phyloP scores from a whole-genome alignment of 2,888 invertebrate genomes.

The Watsonalla binaria region DNA sequence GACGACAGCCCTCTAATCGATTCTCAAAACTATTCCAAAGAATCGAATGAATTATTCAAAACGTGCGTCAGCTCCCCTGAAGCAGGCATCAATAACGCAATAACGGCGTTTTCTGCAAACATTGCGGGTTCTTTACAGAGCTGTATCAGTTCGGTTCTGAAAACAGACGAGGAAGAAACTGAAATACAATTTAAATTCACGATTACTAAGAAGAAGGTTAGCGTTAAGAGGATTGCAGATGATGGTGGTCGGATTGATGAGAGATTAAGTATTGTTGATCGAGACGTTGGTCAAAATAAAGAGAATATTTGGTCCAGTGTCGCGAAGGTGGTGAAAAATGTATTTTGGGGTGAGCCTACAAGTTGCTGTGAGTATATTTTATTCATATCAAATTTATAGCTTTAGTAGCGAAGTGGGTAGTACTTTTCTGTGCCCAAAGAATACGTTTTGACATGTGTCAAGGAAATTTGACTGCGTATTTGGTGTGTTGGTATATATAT shows the following conservation, averaged over 20 bases:
- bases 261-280: constrained; percentile 34
- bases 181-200: constrained; percentile 73
- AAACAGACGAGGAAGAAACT: constrained; percentile 60
- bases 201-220: constrained; percentile 64
- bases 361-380: constrained; percentile 36
- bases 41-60: constrained; percentile 61
- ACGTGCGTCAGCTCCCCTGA: constrained; percentile 55
- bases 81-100: constrained; percentile 40
- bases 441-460: no score
- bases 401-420: no score
- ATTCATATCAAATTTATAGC: no score
- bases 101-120: constrained; percentile 56
- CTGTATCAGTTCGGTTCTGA: constrained; percentile 55
- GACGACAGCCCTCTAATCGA: constrained; percentile 61
- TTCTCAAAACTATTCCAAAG: constrained; percentile 41
- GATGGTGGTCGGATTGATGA: constrained; percentile 31
- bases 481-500: no score
- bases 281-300: constrained; percentile 40
- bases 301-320: constrained; percentile 70
- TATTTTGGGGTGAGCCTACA: constrained; percentile 60
- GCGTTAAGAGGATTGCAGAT: constrained; percentile 48
- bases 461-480: no score
- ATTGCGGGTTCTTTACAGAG: constrained; percentile 63
- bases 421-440: no score
- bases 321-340: constrained; percentile 62